Conservation (phyloP, 2,113 vertebrate genomes). For the Limnothrissa miodon region DNA sequence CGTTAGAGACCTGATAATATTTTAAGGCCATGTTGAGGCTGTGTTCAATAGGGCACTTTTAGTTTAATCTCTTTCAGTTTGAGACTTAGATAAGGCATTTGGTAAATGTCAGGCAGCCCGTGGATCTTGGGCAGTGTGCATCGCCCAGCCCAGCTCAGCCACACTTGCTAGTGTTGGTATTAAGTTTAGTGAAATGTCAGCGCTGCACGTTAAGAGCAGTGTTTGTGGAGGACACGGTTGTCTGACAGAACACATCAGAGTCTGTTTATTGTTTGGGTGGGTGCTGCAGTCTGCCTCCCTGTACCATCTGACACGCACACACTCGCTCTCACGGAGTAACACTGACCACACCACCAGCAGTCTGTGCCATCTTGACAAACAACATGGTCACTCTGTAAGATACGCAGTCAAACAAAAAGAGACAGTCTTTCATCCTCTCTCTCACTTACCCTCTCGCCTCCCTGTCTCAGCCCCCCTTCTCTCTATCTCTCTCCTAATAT, state of each 20-base stretch:
- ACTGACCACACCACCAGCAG: not conserved
- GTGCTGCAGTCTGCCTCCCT: not conserved
- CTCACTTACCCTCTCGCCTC: not conserved
- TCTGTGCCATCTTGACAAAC: not conserved
- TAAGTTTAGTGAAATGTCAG: not conserved
- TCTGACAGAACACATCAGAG: not conserved
- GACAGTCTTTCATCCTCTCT: not conserved
- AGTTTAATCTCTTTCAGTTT: no score
- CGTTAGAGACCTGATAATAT: no score
- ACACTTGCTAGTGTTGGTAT: not conserved
- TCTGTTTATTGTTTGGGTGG: constrained; percentile 12
- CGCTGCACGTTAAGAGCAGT: not conserved
- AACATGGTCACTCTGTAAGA: not conserved
- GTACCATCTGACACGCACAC: constrained; percentile 6
- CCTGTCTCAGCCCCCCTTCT: not conserved
- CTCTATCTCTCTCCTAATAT: not conserved
- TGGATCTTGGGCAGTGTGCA: no score
- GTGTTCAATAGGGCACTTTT: no score
- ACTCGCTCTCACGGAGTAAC: not conserved
- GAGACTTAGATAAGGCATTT: no score
- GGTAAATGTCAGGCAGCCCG: no score
- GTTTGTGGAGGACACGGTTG: not conserved
- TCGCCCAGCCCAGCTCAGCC: not conserved
- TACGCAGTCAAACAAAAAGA: not conserved
- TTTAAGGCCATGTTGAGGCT: no score